phyloP scores from a whole-genome alignment of 2,113 vertebrate species.

The Lepus timidus region DNA sequence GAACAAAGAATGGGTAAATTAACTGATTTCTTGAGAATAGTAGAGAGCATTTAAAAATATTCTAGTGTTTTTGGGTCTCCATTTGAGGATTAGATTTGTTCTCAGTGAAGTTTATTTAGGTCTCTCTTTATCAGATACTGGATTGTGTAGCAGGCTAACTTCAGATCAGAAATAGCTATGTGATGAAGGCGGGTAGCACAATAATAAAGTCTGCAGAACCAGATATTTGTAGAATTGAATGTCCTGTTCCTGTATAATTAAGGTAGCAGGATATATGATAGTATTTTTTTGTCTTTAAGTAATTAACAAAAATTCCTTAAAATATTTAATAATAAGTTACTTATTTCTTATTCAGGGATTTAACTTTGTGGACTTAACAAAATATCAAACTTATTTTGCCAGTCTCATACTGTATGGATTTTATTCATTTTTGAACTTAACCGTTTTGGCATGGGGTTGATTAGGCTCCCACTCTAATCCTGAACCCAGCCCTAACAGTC shows the following conservation, averaged over 20 bases:
- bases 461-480: too few species aligned
- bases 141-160: conserved; percentile 18
- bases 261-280: background rate
- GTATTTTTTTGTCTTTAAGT: conserved; percentile 63
- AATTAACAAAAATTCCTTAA: conserved; percentile 39
- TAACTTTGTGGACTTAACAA: conserved; percentile 16
- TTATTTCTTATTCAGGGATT: conserved; percentile 58
- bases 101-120: conserved; percentile 57
- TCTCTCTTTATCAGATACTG: conserved; percentile 46
- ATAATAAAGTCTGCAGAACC: conserved; percentile 17
- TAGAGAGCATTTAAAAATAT: conserved; percentile 35
- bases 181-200: background rate
- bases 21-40: conserved; percentile 29
- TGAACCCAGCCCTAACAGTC: too few species aligned
- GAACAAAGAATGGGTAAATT: conserved; percentile 44
- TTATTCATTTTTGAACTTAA: conserved; percentile 56
- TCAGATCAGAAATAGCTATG: conserved; percentile 20
- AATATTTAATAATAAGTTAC: conserved; percentile 38
- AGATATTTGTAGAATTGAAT: conserved; percentile 44
- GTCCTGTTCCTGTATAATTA: conserved; percentile 7
- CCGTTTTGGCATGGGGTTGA: conserved; percentile 16
- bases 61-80: conserved; percentile 61
- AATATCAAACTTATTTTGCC: conserved; percentile 35
- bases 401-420: background rate
- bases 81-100: conserved; percentile 67